Evolutionary conservation across 2,113 vertebrate species (phyloP).

Genomic region (Coracopsis vasa): DNA sequence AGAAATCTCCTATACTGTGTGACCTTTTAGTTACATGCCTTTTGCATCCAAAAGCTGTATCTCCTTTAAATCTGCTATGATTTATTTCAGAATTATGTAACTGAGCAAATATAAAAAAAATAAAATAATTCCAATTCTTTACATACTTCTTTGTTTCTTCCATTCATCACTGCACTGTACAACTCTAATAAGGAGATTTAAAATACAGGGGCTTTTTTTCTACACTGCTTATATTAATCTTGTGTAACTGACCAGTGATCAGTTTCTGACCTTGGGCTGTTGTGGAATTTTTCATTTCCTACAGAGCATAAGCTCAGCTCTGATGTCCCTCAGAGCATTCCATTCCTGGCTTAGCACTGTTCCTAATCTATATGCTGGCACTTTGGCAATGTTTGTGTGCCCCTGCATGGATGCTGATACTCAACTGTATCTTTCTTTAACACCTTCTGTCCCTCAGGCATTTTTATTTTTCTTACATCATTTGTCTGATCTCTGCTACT

Average conservation of each 20-base stretch:
- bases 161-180: not conserved
- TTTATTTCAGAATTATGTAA: not conserved
- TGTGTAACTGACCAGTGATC: not conserved
- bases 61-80: not conserved
- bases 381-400: not conserved
- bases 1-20: not conserved
- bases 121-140: not conserved
- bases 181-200: not conserved
- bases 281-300: not conserved
- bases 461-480: not conserved
- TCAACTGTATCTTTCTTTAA: slow-evolving; percentile 20
- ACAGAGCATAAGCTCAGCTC: not conserved
- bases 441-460: not conserved
- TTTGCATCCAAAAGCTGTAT: not conserved
- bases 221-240: not conserved
- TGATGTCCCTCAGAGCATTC: not conserved
- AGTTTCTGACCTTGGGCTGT: not conserved
- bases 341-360: not conserved
- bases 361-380: not conserved
- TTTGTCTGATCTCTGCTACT: not conserved
- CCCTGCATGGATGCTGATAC: not conserved
- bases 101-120: not conserved
- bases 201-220: not conserved
- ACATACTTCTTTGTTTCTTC: not conserved
- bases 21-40: not conserved